Evolutionary conservation across 2,113 vertebrate species (phyloP), one percentile per base, ranked within the genome.

Genomic region (Marmota monax): DNA sequence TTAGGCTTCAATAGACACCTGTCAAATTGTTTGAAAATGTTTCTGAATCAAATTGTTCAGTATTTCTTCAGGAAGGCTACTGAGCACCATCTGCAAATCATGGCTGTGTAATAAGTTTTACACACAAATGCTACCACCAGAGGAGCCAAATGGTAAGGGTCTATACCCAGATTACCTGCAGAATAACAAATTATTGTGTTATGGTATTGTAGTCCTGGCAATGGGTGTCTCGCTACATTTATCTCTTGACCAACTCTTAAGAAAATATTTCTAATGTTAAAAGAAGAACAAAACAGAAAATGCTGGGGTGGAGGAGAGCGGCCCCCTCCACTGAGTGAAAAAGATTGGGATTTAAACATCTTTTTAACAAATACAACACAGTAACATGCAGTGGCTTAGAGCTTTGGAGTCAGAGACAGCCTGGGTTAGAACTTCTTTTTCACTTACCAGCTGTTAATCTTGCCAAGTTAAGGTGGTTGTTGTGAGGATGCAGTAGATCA

Each of bases 11-110:
- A 65, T n/a, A 92, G 83, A 56, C 4, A 42, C 37, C 72, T 51
- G 32, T 85, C 56, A 86, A 87, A 78, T 56, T 89, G 29, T 69
- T 94, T 51, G 32, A 84, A 89, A 61, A 77, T 73, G 48, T 90
- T 73, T 87, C 79, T 61, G 7, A 84, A 87, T 76, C 65, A 90
- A 45, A 79, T 7, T 69, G 77, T 48, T 94, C 70, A 77, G 17
- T 70, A 65, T 83, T 90, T 87, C 76, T 70, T 76, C 63, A 95
- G n/a, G 23, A 29, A 87, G 32, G 39, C 27, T 78, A 82, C 10
- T 25, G 12, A 79, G 16, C 14, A 77, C n/a, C 72, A 77, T 37
- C 58, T 79, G 51, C 53, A 58, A 72, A 37, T n/a, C 45, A 69
- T 1, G 6, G 29, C 7, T 4, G 27, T 42, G 1, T 73, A 83